Evolutionary conservation across 2,113 vertebrate species (phyloP), one percentile per base, ranked within the genome.

Genomic region (Neotoma lepida): DNA sequence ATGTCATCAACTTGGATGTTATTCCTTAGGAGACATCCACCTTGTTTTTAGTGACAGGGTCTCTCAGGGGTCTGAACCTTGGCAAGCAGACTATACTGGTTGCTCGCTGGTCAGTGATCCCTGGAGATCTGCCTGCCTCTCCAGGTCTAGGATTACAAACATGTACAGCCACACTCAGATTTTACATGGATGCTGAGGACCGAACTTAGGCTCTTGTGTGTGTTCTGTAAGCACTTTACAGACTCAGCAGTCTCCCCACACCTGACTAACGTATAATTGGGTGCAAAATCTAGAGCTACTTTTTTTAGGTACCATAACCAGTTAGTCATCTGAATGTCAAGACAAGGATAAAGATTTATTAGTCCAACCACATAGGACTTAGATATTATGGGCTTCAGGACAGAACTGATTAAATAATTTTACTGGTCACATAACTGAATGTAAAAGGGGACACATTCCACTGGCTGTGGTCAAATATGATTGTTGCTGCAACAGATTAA

Each of bases 291-390:
- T 44, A 9, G 81, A 94, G 87, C 68, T 33, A 76, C 91, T 94
- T 95, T 94, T 97, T 93, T 70, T 82, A 80, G 58, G n/a, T 96
- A 94, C 61, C 70, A 90, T 35, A 35, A 85, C 28, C 64, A 91
- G 70, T 63, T 88, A 88, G 77, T 81, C 51, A 95, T 90, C 78
- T 92, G 41, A 96, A 96, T 84, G 96, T 94, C 58, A 88, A 97
- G 95, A 77, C 26, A 96, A 85, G n/a, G 81, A 76, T 89, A 96
- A 70, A 68, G 91, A 98, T 98, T 97, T 97, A 97, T 96, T 88
- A 82, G 88, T 88, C 56, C 92, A 94, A 77, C 44, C 92, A 94
- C n/a, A 89, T 2, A 95, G 95, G 94, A 89, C 54, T 93, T 96
- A 90, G 89, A 94, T 78, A 95, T 97, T 44, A 94, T 33, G 51